These are phyloP conservation scores for Vanessa tameamea DNA, from an alignment of 1,140 invertebrate genomes.

Conservation along the genomic window DNA sequence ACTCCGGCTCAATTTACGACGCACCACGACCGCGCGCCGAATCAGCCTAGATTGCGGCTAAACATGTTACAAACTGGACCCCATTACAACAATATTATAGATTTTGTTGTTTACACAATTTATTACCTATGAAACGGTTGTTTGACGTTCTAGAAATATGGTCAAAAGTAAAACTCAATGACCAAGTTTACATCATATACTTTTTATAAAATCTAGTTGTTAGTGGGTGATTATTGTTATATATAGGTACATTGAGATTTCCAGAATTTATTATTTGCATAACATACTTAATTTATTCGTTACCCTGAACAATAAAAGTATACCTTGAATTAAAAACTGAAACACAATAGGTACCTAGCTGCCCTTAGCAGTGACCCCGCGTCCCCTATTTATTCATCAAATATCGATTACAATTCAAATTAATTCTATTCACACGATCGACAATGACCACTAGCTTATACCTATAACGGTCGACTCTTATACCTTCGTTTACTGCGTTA, in stretches of 20 bases:
- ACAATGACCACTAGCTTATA: conserved; percentile 40
- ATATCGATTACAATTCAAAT: conserved; percentile 69
- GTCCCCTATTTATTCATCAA: conserved; percentile 46
- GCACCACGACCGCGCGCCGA: conserved; percentile 16
- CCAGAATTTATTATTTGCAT: neutral
- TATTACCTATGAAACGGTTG: conserved; percentile 26
- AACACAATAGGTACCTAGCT: conserved; percentile 40
- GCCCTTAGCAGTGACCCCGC: conserved; percentile 60
- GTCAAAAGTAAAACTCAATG: neutral
- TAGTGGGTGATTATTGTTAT: no score
- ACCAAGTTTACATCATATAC: neutral
- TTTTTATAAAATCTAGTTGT: no score
- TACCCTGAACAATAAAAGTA: conserved; percentile 21
- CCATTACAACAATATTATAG: conserved; percentile 30
- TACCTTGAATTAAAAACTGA: conserved; percentile 32
- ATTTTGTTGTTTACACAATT: conserved; percentile 34
- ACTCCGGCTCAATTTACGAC: conserved; percentile 31
- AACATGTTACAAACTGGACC: conserved; percentile 32
- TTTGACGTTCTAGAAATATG: conserved; percentile 21
- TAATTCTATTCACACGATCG: conserved; percentile 60
- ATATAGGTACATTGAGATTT: neutral
- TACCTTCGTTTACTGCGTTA: conserved; percentile 55
- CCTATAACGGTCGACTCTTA: conserved; percentile 49
- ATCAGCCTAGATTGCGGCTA: conserved; percentile 35
- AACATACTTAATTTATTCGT: conserved; percentile 18